Evolutionary conservation across 2,888 invertebrate species (phyloP).

Genomic region (Lasioglossum vierecki): DNA sequence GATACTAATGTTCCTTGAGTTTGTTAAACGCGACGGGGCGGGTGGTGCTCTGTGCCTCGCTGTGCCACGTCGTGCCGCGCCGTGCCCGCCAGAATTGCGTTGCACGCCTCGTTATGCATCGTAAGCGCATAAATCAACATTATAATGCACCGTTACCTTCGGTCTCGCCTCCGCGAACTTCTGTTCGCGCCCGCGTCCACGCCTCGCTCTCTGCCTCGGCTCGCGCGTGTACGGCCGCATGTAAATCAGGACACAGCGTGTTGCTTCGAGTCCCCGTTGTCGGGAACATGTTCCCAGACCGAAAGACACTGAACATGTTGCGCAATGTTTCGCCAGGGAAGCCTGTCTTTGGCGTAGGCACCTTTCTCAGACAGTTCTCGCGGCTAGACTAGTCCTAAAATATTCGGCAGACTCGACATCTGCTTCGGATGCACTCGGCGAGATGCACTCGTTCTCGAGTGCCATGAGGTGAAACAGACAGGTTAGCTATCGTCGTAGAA

Average conservation of each 20-base stretch:
- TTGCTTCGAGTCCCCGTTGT: slow-evolving; percentile 3
- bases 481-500: no score
- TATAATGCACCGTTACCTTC: slow-evolving; percentile 59
- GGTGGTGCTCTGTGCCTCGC: background rate
- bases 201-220: background rate
- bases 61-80: background rate
- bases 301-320: slow-evolving; percentile 1
- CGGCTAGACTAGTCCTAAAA: background rate
- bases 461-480: no score
- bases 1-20: slow-evolving; percentile 55
- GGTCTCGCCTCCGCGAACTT: slow-evolving; percentile 42
- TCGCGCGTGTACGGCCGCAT: slow-evolving; percentile 8
- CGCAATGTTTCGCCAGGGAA: background rate
- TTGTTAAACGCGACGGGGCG: slow-evolving; percentile 50
- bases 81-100: slow-evolving; percentile 41
- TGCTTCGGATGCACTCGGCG: background rate
- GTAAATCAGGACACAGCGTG: slow-evolving; percentile 26
- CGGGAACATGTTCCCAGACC: background rate
- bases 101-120: slow-evolving; percentile 61
- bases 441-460: background rate
- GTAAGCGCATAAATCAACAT: slow-evolving; percentile 63
- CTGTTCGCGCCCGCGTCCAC: slow-evolving; percentile 34
- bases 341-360: background rate
- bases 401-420: background rate
- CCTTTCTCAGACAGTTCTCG: background rate